Evolutionary conservation across 2,797 vertebrate species (phyloP).

Genomic region (Antennarius maculatus): DNA sequence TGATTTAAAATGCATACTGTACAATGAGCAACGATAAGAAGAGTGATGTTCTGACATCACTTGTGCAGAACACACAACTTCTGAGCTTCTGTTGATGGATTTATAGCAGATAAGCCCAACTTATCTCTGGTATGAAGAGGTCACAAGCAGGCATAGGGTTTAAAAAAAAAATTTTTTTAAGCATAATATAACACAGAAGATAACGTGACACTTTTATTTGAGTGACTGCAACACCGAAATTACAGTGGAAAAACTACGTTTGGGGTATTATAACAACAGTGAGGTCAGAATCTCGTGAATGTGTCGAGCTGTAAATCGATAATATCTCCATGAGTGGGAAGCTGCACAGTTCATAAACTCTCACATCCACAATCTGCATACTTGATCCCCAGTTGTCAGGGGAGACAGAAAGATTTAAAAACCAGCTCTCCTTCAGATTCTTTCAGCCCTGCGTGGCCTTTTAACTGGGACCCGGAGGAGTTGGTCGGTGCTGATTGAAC

Average conservation of each 20-base stretch:
- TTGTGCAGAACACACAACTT: neutral
- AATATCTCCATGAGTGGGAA: neutral
- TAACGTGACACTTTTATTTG: neutral
- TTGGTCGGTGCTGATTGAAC: constrained; percentile 51
- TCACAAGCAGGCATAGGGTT: constrained; percentile 8
- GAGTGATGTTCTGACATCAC: too few relatives aligned
- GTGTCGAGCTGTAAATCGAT: neutral
- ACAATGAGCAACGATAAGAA: too few relatives aligned
- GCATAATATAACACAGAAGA: neutral
- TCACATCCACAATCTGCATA: constrained; percentile 4
- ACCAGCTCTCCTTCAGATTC: constrained; percentile 48
- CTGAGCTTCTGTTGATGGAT: constrained; percentile 10
- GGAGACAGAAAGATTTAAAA: constrained; percentile 35
- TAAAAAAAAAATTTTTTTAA: neutral
- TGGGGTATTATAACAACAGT: neutral
- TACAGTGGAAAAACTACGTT: neutral
- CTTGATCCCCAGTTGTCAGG: constrained; percentile 30
- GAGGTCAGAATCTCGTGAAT: neutral
- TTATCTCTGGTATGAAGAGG: constrained; percentile 31
- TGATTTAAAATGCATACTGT: too few relatives aligned
- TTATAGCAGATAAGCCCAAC: constrained; percentile 5
- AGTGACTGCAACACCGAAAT: neutral
- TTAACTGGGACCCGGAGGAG: constrained; percentile 35
- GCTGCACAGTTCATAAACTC: constrained; percentile 3
- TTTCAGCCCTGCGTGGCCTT: constrained; percentile 37